Evolutionary conservation across 2,888 invertebrate species (phyloP), one percentile per base, ranked within the genome.

Genomic region (Macrophya annulata): DNA sequence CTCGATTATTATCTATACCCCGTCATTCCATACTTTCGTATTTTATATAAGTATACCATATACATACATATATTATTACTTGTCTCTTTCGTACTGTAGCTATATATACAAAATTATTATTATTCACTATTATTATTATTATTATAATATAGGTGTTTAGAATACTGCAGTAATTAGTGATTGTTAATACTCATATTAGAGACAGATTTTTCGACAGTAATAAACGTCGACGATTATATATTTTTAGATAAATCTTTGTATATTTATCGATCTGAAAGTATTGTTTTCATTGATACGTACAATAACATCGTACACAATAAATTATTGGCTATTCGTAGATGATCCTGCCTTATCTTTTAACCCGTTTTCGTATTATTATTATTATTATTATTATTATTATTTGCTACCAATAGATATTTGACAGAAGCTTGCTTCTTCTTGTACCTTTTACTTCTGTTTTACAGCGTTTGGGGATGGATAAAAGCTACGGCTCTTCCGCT

Each of bases 401-500:
- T 55, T 12, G 10, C 21, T 43, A 40, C 15, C 43, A n/a, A 48
- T 31, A 31, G 31, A 31, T 31, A 31, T 31, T 31, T n/a, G 79
- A 68, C 3, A 15, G 59, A 9, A 51, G n/a, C n/a, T 43, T 68
- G 77, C 45, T 2, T 86, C 89, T 89, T 1, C 4, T 62, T 21
- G 8, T 62, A 17, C 8, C 8, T 21, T 17, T n/a, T 62, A 8
- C 40, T 40, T 81, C 81, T 59, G 86, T 88, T 92, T 94, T 94
- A 85, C 94, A 97, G 97, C 90, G 91, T 97, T 21, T 96, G 96
- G 96, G 95, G 96, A 84, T 97, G 97, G 97, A 94, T 97, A 86
- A 96, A 95, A 93, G 97, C 97, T 12, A 96, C 97, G 4, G 95
- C 96, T 21, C 94, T 97, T 84, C 98, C 98, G n/a, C 93, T 98